Evolutionary conservation across 2,113 vertebrate genomes (phyloP).

Genomic region (Nothocercus nigrocapillus): DNA sequence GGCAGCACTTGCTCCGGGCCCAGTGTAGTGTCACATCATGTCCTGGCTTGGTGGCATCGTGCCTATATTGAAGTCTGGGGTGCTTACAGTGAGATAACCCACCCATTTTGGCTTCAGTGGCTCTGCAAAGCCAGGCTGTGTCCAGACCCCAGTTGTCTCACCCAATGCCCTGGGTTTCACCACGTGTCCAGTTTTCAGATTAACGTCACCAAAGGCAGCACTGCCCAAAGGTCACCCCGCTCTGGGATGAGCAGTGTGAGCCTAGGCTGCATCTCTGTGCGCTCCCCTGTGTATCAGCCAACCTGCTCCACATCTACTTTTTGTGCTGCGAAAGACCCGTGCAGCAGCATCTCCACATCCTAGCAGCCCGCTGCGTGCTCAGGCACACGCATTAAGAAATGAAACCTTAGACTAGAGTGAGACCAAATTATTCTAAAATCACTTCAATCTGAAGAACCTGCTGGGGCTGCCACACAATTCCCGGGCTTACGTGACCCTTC

Average conservation of each 20-base stretch:
- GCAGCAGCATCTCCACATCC: neutral
- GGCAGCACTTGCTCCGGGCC: neutral
- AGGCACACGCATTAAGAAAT: neutral
- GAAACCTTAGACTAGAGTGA: neutral
- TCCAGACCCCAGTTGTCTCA: neutral
- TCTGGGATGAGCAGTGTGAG: neutral
- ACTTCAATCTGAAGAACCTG: neutral
- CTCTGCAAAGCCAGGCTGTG: neutral
- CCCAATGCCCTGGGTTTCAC: fast-evolving
- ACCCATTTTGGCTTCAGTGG: fast-evolving
- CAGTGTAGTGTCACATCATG: neutral
- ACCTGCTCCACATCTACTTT: neutral
- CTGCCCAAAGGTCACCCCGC: neutral
- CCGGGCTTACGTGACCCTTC: neutral
- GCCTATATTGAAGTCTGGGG: neutral
- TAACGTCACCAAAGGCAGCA: fast-evolving
- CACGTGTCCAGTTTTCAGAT: neutral
- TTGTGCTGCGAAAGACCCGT: neutral
- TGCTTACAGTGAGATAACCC: neutral
- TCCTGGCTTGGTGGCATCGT: neutral
- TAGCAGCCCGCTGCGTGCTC: neutral
- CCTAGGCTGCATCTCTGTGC: neutral
- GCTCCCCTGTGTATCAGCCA: neutral
- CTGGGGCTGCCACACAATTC: neutral
- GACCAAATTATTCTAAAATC: neutral